These are phyloP conservation scores for Kryptolebias marmoratus DNA, from an alignment of 2,113 vertebrate species.

Conservation along the genomic window DNA sequence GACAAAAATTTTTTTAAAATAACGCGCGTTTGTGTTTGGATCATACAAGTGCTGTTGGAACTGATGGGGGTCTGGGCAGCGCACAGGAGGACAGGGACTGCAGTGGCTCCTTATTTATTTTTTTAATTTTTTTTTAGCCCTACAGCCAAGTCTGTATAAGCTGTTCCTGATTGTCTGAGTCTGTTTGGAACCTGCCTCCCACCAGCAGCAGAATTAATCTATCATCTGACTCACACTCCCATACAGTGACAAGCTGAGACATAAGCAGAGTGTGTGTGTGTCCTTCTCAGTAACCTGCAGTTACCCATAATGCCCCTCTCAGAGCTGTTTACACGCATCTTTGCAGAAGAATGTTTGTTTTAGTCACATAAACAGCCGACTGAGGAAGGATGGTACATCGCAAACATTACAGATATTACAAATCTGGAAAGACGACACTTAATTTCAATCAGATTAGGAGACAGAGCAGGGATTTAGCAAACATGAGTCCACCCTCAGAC, in stretches of 20 bases:
- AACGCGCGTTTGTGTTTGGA: too few species aligned
- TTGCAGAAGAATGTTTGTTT: neutral
- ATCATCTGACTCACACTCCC: constrained; percentile 1
- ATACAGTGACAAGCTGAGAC: neutral
- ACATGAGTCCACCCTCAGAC: too few species aligned
- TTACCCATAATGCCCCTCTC: constrained; percentile 4
- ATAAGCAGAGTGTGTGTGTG: neutral
- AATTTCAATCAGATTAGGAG: neutral
- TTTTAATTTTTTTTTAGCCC: neutral
- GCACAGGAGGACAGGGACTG: neutral
- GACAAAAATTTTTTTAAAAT: neutral
- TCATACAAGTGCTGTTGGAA: neutral
- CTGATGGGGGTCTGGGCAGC: neutral
- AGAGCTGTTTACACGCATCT: neutral
- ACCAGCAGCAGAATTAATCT: neutral
- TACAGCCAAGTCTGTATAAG: neutral
- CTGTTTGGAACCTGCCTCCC: constrained; percentile 1
- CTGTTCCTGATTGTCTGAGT: neutral
- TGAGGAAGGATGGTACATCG: neutral
- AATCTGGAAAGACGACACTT: neutral
- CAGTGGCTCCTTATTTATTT: neutral
- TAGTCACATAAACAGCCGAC: neutral
- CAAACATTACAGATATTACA: neutral
- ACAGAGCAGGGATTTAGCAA: too few species aligned
- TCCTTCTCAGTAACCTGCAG: neutral